Evolutionary conservation across 2,888 invertebrate genomes (phyloP), one percentile per base, ranked within the genome.

Genomic region (Asteroscopus sphinx): DNA sequence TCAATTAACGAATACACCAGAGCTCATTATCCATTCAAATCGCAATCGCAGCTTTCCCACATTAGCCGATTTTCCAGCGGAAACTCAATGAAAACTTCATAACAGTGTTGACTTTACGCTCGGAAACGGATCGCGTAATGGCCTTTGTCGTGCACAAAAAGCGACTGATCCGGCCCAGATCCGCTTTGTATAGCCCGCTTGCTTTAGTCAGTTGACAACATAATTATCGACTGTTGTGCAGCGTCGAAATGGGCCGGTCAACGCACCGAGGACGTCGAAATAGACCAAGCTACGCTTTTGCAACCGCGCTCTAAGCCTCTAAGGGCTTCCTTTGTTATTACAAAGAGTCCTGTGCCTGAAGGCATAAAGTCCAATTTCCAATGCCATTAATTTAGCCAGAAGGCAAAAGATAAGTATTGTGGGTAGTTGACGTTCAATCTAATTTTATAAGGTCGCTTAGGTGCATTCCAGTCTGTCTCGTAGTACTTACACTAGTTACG

Each of bases 11-110:
- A 87, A 86, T 86, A 86, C 86, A 83, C 84, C 75, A 79, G 68
- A 79, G 82, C 89, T 91, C 88, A 92, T 92, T 92, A 92, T 82
- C 89, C 86, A 92, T 92, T 92, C 91, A 92, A 92, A 91, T 89
- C 87, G 87, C 88, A 89, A 84, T 87, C 82, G 81, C 84, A 87
- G 87, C 83, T 83, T 84, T 88, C 83, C 86, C 87, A 88, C 89
- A 88, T 90, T 89, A 89, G 88, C 85, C 84, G 88, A 89, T 92
- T 90, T 91, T 83, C 83, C 83, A 77, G 77, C 78, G 88, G 86
- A 86, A 89, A 87, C 87, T 86, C 87, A 85, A 87, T 90, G 90
- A 83, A 90, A 91, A 92, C 89, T 93, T 91, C 90, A 92, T 93
- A 92, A 89, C 91, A 82, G 87, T 89, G 89, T 91, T 92, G 91